phyloP scores from a whole-genome alignment of 2,888 invertebrate species.

The Protonemura montana region DNA sequence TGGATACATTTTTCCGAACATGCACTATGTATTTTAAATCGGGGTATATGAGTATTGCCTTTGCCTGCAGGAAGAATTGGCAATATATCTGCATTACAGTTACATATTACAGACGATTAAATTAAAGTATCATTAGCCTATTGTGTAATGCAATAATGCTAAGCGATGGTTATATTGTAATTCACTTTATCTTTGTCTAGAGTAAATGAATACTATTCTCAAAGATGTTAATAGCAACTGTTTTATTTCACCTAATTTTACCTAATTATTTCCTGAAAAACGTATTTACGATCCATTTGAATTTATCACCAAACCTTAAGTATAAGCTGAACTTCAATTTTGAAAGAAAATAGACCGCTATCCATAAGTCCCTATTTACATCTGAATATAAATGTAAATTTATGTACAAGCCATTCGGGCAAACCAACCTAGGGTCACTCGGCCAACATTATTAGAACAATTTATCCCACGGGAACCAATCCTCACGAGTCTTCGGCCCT shows the following conservation, averaged over 20 bases:
- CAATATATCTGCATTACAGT: neutral
- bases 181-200: conserved; percentile 19
- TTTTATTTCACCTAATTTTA: neutral
- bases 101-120: neutral
- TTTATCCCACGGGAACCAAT: conserved; percentile 43
- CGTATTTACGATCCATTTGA: no score
- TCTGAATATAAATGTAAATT: no score
- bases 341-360: no score
- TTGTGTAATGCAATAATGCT: conserved; percentile 14
- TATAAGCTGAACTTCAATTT: no score
- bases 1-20: neutral
- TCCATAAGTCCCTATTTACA: no score
- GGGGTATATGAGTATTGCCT: neutral
- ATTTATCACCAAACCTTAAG: no score
- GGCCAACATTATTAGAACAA: conserved; percentile 34
- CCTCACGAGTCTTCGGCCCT: neutral
- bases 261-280: no score
- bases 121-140: neutral
- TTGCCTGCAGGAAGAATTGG: neutral
- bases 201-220: conserved; percentile 3
- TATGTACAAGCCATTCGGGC: no score
- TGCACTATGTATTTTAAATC: conserved; percentile 7
- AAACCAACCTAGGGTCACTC: neutral
- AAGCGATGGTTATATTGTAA: neutral
- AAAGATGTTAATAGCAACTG: neutral